Conservation (phyloP, 2,797 vertebrate species). For the Sebastes paucispinis region DNA sequence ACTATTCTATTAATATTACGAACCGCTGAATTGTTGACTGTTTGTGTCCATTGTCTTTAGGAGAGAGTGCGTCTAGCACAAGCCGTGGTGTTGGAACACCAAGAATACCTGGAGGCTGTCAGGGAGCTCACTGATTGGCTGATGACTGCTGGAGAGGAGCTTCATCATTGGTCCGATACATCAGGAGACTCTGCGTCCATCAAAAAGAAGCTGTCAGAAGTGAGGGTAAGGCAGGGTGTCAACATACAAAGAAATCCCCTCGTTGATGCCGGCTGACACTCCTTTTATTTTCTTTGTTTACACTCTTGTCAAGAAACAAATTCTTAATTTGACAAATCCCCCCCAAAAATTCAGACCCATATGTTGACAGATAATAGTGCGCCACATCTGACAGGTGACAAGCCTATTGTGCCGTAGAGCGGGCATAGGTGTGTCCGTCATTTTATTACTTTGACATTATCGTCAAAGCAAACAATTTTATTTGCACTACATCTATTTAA, state of each 20-base stretch:
- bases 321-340: background rate
- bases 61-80: constrained; percentile 91
- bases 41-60: constrained; percentile 66
- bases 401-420: background rate
- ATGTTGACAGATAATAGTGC: constrained; percentile 8
- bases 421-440: background rate
- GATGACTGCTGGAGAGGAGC: constrained; percentile 93
- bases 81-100: constrained; percentile 92
- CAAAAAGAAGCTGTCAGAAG: constrained; percentile 89
- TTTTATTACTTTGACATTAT: background rate
- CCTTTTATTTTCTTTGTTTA: constrained; percentile 24
- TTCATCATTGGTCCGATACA: constrained; percentile 93
- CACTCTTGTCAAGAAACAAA: constrained; percentile 6
- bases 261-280: constrained; percentile 1
- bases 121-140: constrained; percentile 97
- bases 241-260: constrained; percentile 9
- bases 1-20: background rate
- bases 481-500: background rate
- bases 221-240: constrained; percentile 83
- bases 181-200: constrained; percentile 88
- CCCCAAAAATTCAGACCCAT: background rate
- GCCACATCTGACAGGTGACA: constrained; percentile 20
- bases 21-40: background rate
- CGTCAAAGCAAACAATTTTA: background rate
- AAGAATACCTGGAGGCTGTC: constrained; percentile 92